Base-by-base conservation (phyloP, 2,888 invertebrate species). In the Acleris sparsana region DNA sequence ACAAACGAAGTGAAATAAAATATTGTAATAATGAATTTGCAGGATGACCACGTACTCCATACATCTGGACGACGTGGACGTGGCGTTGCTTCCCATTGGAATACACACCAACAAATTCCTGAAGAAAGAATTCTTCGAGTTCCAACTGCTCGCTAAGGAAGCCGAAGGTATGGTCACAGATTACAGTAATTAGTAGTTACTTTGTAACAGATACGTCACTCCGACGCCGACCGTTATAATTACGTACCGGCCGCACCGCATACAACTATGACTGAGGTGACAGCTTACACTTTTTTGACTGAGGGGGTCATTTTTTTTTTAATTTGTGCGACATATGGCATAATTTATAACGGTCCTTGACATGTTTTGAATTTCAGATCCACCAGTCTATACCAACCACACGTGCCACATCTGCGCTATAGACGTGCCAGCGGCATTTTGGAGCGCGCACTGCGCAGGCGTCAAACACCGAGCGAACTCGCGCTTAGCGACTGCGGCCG, bases 41-140 rank as follows among this genome's bases (percentile, higher is more conserved):
- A 62, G 39, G n/a, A 62, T 62, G 62, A 55, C 55, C 5, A 62
- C 53, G 20, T 62, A 62, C 13, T 55, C 62, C 39, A 62, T 49
- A 48, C 33, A 17, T 7, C 39, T 62, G 39, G 55, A 62, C 22
- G 62, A 62, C 11, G 33, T 62, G 62, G 62, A 62, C n/a, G n/a
- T 62, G 0, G 62, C 62, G 2, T 13, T 62, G 33, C 48, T 62
- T 39, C 53, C 53, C n/a, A 11, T 55, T n/a, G 39, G 13, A 6
- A 13, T 13, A 3, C 1, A 18, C 9, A 18, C 16, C 17, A 62
- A 62, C 39, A 22, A 55, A 22, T 62, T 62, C 39, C 43, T 62
- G 55, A 62, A 49, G 49, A 55, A 62, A 5, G 55, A 62, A 16
- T 13, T n/a, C 46, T 62, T 22, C 39, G 11, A 62, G 48, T 62